Base-by-base conservation (phyloP, 2,888 invertebrate species). In the Gari tellinella region DNA sequence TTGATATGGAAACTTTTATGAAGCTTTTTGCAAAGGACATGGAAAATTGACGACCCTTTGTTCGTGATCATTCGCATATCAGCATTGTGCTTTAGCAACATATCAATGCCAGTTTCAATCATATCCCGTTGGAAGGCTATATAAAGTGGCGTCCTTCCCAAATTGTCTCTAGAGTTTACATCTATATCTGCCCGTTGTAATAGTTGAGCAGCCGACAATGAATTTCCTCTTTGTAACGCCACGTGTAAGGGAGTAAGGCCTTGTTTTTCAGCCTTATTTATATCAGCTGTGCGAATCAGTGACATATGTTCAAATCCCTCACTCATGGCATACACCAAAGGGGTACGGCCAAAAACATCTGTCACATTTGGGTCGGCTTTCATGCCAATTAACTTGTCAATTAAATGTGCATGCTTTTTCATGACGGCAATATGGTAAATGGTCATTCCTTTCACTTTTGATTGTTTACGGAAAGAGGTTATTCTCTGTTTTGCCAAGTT, bases 271-370 rank as follows among this genome's bases (percentile, higher is more conserved):
- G 66, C 25, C 23, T 21, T 37, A 1, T 41, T 43, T 40, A 53
- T 53, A 38, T 66, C 61, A n/a, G 58, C 45, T 26, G 23, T 25
- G 3, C 21, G 51, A n/a, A 62, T 31, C 17, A 75, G 43, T 21
- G 31, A 31, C 10, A 31, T 10, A 31, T 31, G 2, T 55, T 48
- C 2, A 53, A 52, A 31, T 4, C 58, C 57, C 15, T 26, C 21
- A 23, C 51, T 57, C 1, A 65, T 46, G 10, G 75, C 75, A 43
- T 38, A 62, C 10, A 65, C 48, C 5, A 75, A 38, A 3, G 66
- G 62, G 3, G 75, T 75, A 23, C 62, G 43, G 4, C 75, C 75
- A 58, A 48, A 75, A 25, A 31, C 65, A 46, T 75, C 75, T 5
- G 31, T 41, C 0, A 70, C 62, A 43, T 69, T 63, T 21, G 66